Percentiles rank a stretch among this genome's conserved stretches.
Conservation (phyloP, 2,797 vertebrate genomes). For the Pristis pectinata region DNA sequence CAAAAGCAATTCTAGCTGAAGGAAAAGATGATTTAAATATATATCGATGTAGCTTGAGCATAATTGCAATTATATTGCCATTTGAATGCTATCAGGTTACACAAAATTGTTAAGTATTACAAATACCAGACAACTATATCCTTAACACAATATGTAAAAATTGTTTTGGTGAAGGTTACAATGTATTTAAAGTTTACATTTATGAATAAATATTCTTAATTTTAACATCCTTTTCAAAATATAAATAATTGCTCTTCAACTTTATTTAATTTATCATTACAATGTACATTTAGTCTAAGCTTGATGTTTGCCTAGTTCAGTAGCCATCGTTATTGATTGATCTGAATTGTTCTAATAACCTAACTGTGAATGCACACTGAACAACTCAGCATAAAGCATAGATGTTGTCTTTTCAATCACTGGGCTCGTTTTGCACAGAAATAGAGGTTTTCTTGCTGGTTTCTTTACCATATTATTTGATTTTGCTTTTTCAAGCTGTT, state of each 20-base stretch:
- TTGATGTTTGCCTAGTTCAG: background rate
- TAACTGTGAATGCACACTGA: background rate
- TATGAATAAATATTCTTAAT: conserved; percentile 9
- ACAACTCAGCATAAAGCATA: background rate
- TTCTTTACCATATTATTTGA: background rate
- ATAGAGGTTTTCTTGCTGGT: background rate
- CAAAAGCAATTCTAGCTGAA: background rate
- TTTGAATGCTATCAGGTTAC: background rate
- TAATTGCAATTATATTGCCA: background rate
- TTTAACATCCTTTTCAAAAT: background rate
- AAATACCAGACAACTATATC: background rate
- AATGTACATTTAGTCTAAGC: background rate
- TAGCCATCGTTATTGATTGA: background rate
- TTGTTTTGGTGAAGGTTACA: background rate
- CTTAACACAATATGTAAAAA: background rate
- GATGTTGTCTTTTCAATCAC: background rate
- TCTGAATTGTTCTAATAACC: background rate
- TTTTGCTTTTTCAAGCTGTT: background rate
- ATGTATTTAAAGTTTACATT: conserved; percentile 14
- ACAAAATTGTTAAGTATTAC: background rate
- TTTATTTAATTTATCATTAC: background rate
- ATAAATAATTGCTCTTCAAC: background rate
- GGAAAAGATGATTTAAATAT: background rate
- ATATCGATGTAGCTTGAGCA: background rate
- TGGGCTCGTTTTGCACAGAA: background rate